Evolutionary conservation across 1,140 invertebrate species (phyloP).

Genomic region (Lordiphosa stackelbergi): DNA sequence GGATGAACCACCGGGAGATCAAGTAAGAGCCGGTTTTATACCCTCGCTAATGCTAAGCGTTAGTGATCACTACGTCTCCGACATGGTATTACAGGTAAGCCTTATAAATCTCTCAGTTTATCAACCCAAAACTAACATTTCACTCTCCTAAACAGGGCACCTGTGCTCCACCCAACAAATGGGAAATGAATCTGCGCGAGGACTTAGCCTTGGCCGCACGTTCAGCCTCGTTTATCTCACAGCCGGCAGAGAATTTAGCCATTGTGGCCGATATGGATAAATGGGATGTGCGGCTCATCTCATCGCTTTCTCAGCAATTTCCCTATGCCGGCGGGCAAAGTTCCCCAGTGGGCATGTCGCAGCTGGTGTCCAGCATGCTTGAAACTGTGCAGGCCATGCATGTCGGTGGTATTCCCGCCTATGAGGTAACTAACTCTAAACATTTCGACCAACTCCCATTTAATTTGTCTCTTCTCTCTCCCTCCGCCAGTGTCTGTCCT

Average conservation of each 20-base stretch:
- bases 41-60: conserved; percentile 82
- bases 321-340: conserved; percentile 75
- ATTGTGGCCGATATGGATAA: conserved; percentile 90
- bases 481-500: conserved; percentile 87
- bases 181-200: conserved; percentile 78
- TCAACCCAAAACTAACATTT: neutral
- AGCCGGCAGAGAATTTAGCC: conserved; percentile 87
- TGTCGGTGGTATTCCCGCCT: conserved; percentile 78
- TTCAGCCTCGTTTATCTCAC: conserved; percentile 82
- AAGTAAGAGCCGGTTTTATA: conserved; percentile 76
- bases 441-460: neutral
- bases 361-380: conserved; percentile 88
- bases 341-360: conserved; percentile 85
- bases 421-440: conserved; percentile 74
- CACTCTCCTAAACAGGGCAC: conserved; percentile 51
- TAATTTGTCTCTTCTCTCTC: conserved; percentile 19
- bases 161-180: conserved; percentile 77
- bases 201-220: conserved; percentile 80
- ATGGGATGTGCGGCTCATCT: conserved; percentile 83
- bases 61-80: conserved; percentile 85
- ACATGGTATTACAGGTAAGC: conserved; percentile 84
- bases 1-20: conserved; percentile 60
- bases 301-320: conserved; percentile 79
- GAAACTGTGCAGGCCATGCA: conserved; percentile 89
- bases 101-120: neutral